A percentile compares a stretch with the other conserved stretches of the same genome.
Conservation (phyloP, 2,797 vertebrate species). For the Steatocranus sp. region DNA sequence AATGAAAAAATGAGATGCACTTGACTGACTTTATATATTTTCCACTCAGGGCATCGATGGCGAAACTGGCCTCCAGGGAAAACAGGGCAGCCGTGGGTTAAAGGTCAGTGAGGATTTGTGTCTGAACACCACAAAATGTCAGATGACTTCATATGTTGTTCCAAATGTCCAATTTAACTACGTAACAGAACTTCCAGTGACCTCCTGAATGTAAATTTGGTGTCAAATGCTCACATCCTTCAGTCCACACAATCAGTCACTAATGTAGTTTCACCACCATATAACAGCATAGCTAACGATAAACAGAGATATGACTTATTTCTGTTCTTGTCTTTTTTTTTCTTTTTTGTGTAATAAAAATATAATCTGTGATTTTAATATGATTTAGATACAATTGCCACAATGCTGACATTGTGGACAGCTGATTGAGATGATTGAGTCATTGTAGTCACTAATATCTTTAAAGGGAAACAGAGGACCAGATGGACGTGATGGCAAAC, state of each 20-base stretch:
- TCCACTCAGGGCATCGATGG: slow-evolving; percentile 75
- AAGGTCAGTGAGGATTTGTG: slow-evolving; percentile 74
- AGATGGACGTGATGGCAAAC: slow-evolving; percentile 75
- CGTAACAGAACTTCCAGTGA: background rate
- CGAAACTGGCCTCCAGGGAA: slow-evolving; percentile 71
- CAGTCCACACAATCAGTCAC: background rate
- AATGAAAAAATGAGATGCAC: background rate
- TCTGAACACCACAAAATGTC: slow-evolving; percentile 1
- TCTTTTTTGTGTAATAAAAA: background rate
- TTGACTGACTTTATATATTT: slow-evolving; percentile 27
- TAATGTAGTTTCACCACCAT: background rate
- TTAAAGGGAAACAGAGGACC: slow-evolving; percentile 82
- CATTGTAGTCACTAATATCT: slow-evolving; percentile 3
- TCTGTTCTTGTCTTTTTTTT: background rate
- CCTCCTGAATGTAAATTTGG: background rate
- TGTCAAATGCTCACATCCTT: background rate
- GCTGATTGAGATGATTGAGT: background rate
- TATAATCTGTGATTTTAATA: background rate
- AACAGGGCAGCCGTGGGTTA: slow-evolving; percentile 68
- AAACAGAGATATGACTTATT: background rate
- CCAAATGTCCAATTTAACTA: background rate
- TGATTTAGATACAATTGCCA: background rate
- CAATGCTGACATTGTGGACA: background rate
- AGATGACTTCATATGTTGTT: slow-evolving; percentile 28
- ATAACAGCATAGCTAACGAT: background rate